Evolutionary conservation across 2,888 invertebrate genomes (phyloP).

Genomic region (Pycnomerus fuliginosus): DNA sequence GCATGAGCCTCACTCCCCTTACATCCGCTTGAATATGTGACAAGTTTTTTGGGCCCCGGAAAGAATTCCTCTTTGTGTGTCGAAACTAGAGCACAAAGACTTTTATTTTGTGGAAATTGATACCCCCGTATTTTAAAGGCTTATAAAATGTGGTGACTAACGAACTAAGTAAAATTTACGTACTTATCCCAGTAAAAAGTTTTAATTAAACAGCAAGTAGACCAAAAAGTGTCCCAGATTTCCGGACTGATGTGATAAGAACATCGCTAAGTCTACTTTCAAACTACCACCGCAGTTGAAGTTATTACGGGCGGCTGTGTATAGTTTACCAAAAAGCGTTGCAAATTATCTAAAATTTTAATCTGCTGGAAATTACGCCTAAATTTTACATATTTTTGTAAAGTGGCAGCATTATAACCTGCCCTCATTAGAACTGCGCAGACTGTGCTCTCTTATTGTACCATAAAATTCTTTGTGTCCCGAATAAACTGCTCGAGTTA

Average conservation of each 20-base stretch:
- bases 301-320: slow-evolving; percentile 12
- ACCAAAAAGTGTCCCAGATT: slow-evolving; percentile 20
- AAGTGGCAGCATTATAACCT: too few species aligned
- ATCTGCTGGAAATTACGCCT: slow-evolving; percentile 1
- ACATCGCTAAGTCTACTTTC: slow-evolving; percentile 20
- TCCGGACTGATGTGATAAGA: slow-evolving; percentile 18
- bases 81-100: too few species aligned
- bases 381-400: background rate
- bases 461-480: too few species aligned
- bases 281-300: slow-evolving; percentile 19
- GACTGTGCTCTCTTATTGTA: too few species aligned
- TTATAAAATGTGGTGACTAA: too few species aligned
- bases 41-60: background rate
- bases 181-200: slow-evolving; percentile 16
- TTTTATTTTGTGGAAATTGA: too few species aligned
- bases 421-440: too few species aligned
- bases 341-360: slow-evolving; percentile 12
- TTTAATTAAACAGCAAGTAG: slow-evolving; percentile 21
- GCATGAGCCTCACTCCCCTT: slow-evolving; percentile 24
- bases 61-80: background rate
- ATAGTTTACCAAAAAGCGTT: slow-evolving; percentile 14
- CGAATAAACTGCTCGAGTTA: too few species aligned
- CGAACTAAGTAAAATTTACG: slow-evolving; percentile 12
- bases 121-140: too few species aligned
- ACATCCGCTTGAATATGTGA: slow-evolving; percentile 26